These are phyloP conservation scores for Sussaba pulchella DNA, from an alignment of 2,888 invertebrate genomes.

Conservation along the genomic window DNA sequence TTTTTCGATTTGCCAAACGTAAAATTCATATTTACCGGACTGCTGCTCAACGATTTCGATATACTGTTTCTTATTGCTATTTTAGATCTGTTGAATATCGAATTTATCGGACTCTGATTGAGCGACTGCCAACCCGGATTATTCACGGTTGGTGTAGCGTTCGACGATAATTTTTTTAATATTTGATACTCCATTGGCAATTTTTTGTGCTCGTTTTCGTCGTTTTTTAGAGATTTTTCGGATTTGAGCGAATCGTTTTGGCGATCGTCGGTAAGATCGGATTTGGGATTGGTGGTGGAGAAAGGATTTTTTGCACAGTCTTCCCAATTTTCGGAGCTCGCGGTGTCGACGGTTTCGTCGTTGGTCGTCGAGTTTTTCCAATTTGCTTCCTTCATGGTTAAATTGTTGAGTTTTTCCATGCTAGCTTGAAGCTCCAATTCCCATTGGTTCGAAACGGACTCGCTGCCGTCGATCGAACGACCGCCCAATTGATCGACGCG, in stretches of 20 bases:
- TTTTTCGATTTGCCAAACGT: conserved; percentile 70
- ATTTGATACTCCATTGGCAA: conserved; percentile 64
- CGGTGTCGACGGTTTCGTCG: conserved; percentile 2
- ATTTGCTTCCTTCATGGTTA: conserved; percentile 70
- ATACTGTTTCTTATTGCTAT: conserved; percentile 74
- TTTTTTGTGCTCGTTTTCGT: conserved; percentile 67
- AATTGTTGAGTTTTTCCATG: conserved; percentile 91
- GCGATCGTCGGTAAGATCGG: conserved; percentile 33
- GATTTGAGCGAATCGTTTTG: conserved; percentile 38
- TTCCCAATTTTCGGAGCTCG: conserved; percentile 50
- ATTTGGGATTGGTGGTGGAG: conserved; percentile 41
- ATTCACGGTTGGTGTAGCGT: conserved; percentile 22
- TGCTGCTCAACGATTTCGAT: conserved; percentile 78
- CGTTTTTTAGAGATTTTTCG: conserved; percentile 61
- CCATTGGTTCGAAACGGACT: conserved; percentile 90
- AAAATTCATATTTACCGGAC: conserved; percentile 76
- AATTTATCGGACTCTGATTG: conserved; percentile 77
- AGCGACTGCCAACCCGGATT: conserved; percentile 75
- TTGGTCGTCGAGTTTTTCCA: conserved; percentile 32
- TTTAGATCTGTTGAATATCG: conserved; percentile 76
- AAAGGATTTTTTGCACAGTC: conserved; percentile 26
- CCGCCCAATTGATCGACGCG: conserved; percentile 90
- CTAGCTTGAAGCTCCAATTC: conserved; percentile 91
- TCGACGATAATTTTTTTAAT: conserved; percentile 54
- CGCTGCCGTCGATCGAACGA: conserved; percentile 90